Percentiles rank a stretch among this genome's conserved stretches.
These are phyloP conservation scores for Lucinisca nassula DNA, from an alignment of 2,888 invertebrate species.

Conservation along the genomic window DNA sequence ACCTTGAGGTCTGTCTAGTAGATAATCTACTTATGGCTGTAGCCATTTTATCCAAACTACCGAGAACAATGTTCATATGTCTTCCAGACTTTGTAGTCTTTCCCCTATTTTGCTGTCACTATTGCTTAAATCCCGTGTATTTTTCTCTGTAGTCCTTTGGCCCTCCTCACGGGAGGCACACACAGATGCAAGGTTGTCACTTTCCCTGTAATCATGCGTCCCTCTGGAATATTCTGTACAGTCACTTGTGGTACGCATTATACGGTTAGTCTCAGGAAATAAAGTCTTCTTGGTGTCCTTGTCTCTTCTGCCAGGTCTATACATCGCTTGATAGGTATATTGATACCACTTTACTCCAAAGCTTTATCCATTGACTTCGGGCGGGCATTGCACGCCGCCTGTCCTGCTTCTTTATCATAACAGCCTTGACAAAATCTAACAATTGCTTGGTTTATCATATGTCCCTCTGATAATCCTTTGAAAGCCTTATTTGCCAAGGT, in stretches of 20 bases:
- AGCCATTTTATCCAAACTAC: neutral
- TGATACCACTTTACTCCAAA: conserved; percentile 27
- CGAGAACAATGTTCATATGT: neutral
- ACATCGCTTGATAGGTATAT: conserved; percentile 2
- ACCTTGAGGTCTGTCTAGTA: neutral
- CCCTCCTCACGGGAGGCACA: neutral
- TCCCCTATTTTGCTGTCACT: neutral
- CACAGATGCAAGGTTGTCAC: neutral
- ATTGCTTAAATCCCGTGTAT: neutral
- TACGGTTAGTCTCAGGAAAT: neutral
- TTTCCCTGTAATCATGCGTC: neutral
- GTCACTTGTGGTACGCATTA: no score
- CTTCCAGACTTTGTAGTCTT: neutral
- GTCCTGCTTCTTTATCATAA: conserved; percentile 29
- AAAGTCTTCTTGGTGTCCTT: neutral
- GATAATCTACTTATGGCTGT: neutral
- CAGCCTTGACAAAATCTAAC: no score
- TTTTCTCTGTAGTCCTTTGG: neutral
- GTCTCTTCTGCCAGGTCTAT: neutral
- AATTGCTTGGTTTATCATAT: conserved; percentile 24
- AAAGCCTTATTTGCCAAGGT: conserved; percentile 26
- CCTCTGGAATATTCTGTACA: neutral
- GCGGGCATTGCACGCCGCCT: conserved; percentile 10
- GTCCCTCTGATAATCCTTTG: conserved; percentile 12
- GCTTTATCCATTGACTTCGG: conserved; percentile 24